Evolutionary conservation across 2,888 invertebrate species (phyloP), one percentile per base, ranked within the genome.

Genomic region (Mythimna vitellina): DNA sequence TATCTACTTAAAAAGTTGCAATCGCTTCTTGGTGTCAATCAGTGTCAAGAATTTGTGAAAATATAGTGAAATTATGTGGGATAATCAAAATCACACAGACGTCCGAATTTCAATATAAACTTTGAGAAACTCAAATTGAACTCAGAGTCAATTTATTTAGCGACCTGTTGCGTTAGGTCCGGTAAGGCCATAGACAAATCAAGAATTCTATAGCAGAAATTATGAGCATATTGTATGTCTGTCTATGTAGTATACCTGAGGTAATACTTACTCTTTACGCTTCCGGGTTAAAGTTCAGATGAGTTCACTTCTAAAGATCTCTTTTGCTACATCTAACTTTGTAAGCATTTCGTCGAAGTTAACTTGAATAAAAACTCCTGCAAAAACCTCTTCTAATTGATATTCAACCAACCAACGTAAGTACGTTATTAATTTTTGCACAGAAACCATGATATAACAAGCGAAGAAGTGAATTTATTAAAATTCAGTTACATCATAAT

Each of bases 361-460:
- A 12, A 56, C 17, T n/a, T 53, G 22, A 14, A 14, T 29, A 53
- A n/a, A 57, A 75, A 35, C 22, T 61, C 1, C 32, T 74, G 12
- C 25, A 32, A 12, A 12, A 60, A 29, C 42, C 20, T 49, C 12
- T 29, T 12, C n/a, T 78, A 53, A 64, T 64, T 80, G 49, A 61
- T 32, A 76, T 32, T 57, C 51, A 25, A 53, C 17, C 10, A 56
- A 14, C 29, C 10, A 49, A 46, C 38, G 9, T n/a, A n/a, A n/a
- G n/a, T 51, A 46, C 22, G n/a, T 38, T 9, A 25, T 51, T 46
- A 46, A 46, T 46, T 46, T 78, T n/a, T 60, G 25, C 22, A 57
- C 56, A 57, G 46, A 38, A 57, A 77, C 32, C 58, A 51, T 81
- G 54, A 76, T 32, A 25, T 76, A 76, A 32, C 6, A 68, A 32